phyloP scores from a whole-genome alignment of 1,140 invertebrate genomes.

The Drosophila nebulosa region DNA sequence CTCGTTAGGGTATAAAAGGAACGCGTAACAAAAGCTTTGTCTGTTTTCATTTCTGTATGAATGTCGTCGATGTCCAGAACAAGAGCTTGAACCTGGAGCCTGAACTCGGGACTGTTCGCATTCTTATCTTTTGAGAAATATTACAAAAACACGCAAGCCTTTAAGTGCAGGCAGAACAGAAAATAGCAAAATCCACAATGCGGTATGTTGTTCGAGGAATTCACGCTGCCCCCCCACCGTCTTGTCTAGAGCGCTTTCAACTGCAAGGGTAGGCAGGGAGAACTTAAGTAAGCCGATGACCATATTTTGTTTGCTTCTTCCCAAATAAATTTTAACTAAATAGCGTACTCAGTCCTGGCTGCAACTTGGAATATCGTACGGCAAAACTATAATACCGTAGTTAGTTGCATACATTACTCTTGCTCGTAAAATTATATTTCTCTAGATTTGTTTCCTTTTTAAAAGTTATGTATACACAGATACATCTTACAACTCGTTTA shows the following conservation, averaged over 20 bases:
- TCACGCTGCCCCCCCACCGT: not conserved
- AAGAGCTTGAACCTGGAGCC: conserved; percentile 19
- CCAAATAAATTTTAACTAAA: not conserved
- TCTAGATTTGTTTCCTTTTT: too few species aligned
- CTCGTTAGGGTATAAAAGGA: not conserved
- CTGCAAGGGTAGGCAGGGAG: not conserved
- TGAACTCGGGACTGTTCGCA: conserved; percentile 67
- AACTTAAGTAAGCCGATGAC: not conserved
- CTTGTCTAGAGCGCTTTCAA: not conserved
- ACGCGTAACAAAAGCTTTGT: conserved; percentile 38
- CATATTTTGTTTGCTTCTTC: not conserved
- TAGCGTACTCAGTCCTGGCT: not conserved
- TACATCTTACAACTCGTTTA: too few species aligned
- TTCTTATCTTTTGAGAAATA: conserved; percentile 81
- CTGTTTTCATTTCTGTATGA: conserved; percentile 66
- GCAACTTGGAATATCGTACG: not conserved
- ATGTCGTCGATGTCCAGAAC: conserved; percentile 30
- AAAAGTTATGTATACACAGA: too few species aligned
- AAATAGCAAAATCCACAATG: conserved; percentile 12
- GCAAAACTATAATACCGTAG: not conserved
- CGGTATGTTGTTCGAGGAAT: conserved; percentile 5
- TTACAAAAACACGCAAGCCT: conserved; percentile 80
- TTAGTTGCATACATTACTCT: too few species aligned
- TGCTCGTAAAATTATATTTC: too few species aligned
- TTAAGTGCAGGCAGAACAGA: conserved; percentile 9